phyloP scores from a whole-genome alignment of 2,888 invertebrate species.

The Priocnemis perturbator region DNA sequence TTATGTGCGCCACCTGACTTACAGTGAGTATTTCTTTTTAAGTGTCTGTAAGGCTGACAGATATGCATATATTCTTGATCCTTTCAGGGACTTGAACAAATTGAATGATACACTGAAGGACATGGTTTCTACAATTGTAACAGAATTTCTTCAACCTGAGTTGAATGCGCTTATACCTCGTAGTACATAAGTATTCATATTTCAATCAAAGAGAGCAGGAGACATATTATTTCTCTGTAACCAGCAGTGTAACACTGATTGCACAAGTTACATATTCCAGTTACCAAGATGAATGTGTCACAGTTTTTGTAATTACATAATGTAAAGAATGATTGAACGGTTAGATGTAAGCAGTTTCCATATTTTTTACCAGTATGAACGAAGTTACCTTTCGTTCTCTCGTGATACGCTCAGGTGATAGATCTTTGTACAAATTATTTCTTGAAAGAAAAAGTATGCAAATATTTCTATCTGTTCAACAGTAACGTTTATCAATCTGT shows the following conservation, averaged over 20 bases:
- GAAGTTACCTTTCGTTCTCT: no score
- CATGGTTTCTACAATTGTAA: slow-evolving; percentile 86
- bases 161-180: slow-evolving; percentile 80
- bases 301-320: no score
- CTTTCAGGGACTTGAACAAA: slow-evolving; percentile 80
- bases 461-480: no score
- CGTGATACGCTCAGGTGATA: no score
- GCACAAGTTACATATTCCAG: not conserved
- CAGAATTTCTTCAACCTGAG: slow-evolving; percentile 88
- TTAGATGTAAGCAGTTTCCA: no score
- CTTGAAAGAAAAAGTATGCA: no score
- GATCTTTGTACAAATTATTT: no score
- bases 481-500: no score
- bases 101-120: slow-evolving; percentile 80
- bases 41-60: not conserved
- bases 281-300: slow-evolving; percentile 3
- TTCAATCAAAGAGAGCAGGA: slow-evolving; percentile 14
- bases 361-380: no score
- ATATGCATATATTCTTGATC: slow-evolving; percentile 12
- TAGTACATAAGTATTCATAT: slow-evolving; percentile 49
- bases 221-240: not conserved
- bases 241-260: not conserved
- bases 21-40: slow-evolving; percentile 75
- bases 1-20: slow-evolving; percentile 83
- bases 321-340: no score